phyloP scores from a whole-genome alignment of 2,113 vertebrate species.

The Cromileptes altivelis region DNA sequence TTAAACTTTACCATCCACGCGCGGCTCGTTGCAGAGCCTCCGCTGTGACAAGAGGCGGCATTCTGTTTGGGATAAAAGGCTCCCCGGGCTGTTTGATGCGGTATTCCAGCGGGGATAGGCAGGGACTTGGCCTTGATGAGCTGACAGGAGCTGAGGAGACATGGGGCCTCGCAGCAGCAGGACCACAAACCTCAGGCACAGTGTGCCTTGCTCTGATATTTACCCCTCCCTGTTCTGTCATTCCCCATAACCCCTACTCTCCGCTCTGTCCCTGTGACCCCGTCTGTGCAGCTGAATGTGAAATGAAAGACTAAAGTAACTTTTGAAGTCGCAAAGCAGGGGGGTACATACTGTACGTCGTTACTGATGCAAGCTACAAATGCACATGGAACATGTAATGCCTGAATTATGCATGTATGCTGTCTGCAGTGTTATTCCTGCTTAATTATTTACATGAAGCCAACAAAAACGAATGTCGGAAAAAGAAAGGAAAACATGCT shows the following conservation, averaged over 20 bases:
- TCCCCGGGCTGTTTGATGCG: conserved; percentile 76
- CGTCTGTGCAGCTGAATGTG: conserved; percentile 27
- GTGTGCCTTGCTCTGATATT: conserved; percentile 65
- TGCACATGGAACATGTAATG: conserved; percentile 45
- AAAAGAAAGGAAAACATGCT: conserved; percentile 45
- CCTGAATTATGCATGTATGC: conserved; percentile 69
- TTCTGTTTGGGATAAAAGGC: conserved; percentile 75
- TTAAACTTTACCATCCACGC: conserved; percentile 55
- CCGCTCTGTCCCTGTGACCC: conserved; percentile 45
- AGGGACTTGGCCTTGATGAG: conserved; percentile 66
- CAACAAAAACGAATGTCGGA: conserved; percentile 27
- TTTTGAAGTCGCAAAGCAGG: conserved; percentile 65
- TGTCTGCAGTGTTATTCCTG: conserved; percentile 50
- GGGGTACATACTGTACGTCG: conserved; percentile 19
- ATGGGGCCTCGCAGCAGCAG: conserved; percentile 67
- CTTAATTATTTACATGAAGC: conserved; percentile 70
- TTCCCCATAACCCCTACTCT: conserved; percentile 43
- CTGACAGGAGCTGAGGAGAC: conserved; percentile 73
- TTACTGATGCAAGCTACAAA: conserved; percentile 56
- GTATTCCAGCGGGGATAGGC: conserved; percentile 57
- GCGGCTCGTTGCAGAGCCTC: conserved; percentile 43
- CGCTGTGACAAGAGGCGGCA: conserved; percentile 52
- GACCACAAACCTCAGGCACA: conserved; percentile 68
- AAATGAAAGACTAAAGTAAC: conserved; percentile 62
- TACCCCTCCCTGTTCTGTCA: conserved; percentile 66